phyloP scores from a whole-genome alignment of 2,888 invertebrate genomes.

The Choreutis nemorana region DNA sequence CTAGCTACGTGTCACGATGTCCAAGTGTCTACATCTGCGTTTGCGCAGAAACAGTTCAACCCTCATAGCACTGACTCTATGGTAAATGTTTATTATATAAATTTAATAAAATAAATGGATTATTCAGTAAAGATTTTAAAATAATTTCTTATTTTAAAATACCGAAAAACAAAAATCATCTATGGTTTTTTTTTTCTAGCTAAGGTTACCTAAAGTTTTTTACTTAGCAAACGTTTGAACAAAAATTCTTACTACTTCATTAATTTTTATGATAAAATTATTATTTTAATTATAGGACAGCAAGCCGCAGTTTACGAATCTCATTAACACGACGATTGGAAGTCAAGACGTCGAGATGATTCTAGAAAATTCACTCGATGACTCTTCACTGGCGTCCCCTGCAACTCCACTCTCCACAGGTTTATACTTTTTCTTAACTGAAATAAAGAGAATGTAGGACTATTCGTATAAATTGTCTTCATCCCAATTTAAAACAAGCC shows the following conservation, averaged over 20 bases:
- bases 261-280: slow-evolving; percentile 4
- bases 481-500: too few relatives aligned
- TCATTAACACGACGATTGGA: slow-evolving; percentile 60
- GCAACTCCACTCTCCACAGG: slow-evolving; percentile 69
- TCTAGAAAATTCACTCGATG: slow-evolving; percentile 83
- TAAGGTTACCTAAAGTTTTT: too few relatives aligned
- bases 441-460: too few relatives aligned
- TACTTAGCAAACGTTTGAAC: too few relatives aligned
- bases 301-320: slow-evolving; percentile 68
- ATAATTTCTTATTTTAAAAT: too few relatives aligned
- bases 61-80: slow-evolving; percentile 35
- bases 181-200: too few relatives aligned
- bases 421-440: slow-evolving; percentile 20
- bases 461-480: too few relatives aligned
- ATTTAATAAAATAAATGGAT: neutral
- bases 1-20: slow-evolving; percentile 44
- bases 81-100: slow-evolving; percentile 19
- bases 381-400: slow-evolving; percentile 83
- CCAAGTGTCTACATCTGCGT: slow-evolving; percentile 28
- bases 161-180: too few relatives aligned
- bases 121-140: neutral
- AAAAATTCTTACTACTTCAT: slow-evolving; percentile 1
- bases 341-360: slow-evolving; percentile 69
- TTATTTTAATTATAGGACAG: slow-evolving; percentile 37
- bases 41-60: slow-evolving; percentile 44